These are phyloP conservation scores for Arrhamphus sclerolepis DNA, from an alignment of 2,797 vertebrate genomes.

Conservation along the genomic window DNA sequence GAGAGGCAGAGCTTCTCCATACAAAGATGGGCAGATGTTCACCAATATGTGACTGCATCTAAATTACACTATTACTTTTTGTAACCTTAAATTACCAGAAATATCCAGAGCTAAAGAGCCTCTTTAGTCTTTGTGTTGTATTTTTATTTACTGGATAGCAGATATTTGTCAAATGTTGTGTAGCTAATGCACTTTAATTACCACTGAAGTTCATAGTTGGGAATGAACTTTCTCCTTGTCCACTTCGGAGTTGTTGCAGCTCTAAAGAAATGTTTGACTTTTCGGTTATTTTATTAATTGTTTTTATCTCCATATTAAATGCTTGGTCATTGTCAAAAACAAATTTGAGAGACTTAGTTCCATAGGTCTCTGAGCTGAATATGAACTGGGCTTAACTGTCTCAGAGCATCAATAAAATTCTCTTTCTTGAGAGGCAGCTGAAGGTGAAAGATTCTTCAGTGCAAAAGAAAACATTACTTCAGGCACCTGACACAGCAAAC, in stretches of 20 bases:
- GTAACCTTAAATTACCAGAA: background rate
- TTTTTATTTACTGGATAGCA: background rate
- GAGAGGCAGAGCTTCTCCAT: too few relatives aligned
- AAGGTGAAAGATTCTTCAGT: conserved; percentile 10
- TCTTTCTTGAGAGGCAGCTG: conserved; percentile 11
- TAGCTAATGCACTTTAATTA: background rate
- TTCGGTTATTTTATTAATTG: too few relatives aligned
- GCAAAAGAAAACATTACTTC: conserved; percentile 14
- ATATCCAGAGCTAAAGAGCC: background rate
- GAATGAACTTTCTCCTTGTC: background rate
- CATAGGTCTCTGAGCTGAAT: background rate
- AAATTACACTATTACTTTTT: background rate
- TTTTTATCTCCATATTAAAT: conserved; percentile 12
- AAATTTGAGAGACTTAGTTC: background rate
- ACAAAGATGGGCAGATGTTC: too few relatives aligned
- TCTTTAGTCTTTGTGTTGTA: background rate
- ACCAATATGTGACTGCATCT: too few relatives aligned
- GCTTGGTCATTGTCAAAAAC: too few relatives aligned
- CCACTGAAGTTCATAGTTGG: background rate
- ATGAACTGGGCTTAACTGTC: background rate
- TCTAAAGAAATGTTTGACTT: background rate
- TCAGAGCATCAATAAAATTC: background rate
- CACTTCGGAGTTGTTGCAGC: background rate
- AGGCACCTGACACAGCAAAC: conserved; percentile 14
- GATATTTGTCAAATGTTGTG: background rate